phyloP scores from a whole-genome alignment of 2,797 vertebrate species.

The Saguinus oedipus region DNA sequence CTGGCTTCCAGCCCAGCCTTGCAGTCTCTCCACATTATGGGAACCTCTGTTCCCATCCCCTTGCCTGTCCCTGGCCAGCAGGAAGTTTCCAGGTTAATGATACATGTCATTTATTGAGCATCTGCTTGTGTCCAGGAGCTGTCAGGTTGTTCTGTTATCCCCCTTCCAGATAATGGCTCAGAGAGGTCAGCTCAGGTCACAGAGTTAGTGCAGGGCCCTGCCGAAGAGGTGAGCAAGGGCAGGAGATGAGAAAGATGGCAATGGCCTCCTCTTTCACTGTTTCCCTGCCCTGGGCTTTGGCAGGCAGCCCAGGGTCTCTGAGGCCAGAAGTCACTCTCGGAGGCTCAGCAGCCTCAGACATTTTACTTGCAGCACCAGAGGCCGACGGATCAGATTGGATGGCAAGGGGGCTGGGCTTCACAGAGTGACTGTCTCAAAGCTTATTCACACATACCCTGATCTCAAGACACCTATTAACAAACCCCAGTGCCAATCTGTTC shows the following conservation, averaged over 20 bases:
- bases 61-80: neutral
- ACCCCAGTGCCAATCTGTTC: neutral
- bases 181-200: neutral
- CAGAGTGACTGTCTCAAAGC: neutral
- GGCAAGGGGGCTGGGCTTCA: neutral
- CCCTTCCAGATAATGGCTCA: neutral
- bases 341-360: neutral
- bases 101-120: neutral
- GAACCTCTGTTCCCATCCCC: neutral
- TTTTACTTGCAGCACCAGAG: neutral
- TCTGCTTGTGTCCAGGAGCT: neutral
- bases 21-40: accelerated
- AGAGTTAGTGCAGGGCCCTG: neutral
- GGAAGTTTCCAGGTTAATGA: neutral
- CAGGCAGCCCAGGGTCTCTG: neutral
- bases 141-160: accelerated
- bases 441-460: neutral
- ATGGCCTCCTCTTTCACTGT: neutral
- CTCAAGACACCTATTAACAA: neutral
- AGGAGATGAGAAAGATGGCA: neutral
- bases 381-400: neutral
- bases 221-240: neutral
- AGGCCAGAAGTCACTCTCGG: neutral
- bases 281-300: neutral
- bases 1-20: neutral